Evolutionary conservation across 2,113 vertebrate species (phyloP).

Genomic region (Tragelaphus strepsiceros): DNA sequence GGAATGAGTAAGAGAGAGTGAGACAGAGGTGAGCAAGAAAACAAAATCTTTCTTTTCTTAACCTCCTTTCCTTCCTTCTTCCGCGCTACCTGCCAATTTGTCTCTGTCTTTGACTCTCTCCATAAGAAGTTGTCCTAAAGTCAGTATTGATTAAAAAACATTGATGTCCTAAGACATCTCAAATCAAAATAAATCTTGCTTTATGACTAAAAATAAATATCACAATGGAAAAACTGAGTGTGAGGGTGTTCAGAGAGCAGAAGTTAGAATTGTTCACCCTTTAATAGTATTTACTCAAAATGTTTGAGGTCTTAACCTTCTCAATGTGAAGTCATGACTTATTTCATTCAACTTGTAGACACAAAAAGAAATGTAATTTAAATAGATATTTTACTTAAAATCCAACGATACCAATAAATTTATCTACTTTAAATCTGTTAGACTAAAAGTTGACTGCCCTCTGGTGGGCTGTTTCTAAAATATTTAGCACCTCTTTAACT

Average conservation of each 20-base stretch:
- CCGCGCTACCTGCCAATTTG: fast-evolving
- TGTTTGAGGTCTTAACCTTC: neutral
- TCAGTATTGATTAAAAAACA: neutral
- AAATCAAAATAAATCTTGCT: conserved; percentile 15
- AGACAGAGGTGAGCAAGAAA: neutral
- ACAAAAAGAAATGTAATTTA: neutral
- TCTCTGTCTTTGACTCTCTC: neutral
- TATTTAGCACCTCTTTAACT: neutral
- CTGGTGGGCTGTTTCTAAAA: conserved; percentile 73
- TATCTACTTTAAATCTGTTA: neutral
- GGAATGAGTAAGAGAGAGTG: neutral
- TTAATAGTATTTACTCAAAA: conserved; percentile 21
- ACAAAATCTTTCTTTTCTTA: neutral
- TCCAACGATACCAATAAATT: neutral
- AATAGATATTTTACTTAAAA: neutral
- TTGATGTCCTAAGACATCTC: neutral
- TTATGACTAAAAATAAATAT: conserved; percentile 11
- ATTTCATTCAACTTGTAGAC: neutral
- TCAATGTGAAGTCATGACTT: neutral
- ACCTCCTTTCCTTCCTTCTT: too few species aligned
- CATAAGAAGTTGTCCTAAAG: neutral
- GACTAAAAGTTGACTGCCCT: conserved; percentile 82
- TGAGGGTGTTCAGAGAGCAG: fast-evolving
- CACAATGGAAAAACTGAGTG: neutral
- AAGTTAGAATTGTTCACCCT: neutral